Evolutionary conservation across 2,797 vertebrate genomes (phyloP), one percentile per base, ranked within the genome.

Genomic region (Eulemur coronatus): DNA sequence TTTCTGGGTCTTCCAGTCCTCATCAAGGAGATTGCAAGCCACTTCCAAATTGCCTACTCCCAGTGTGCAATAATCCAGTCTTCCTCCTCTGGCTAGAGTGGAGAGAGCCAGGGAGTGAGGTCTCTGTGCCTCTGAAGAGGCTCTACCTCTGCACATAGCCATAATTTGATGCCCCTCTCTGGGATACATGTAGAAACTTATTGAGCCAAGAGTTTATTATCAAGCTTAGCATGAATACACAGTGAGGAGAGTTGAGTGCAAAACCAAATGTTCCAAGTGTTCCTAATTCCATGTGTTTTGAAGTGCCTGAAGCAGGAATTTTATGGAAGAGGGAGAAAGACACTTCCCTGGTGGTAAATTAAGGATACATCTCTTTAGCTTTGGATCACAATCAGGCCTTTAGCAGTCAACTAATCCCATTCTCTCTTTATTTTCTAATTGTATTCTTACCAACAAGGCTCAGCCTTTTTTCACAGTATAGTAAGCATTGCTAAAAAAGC

Each of bases 171-270:
- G 96, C 79, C 81, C 94, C 97, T 97, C 97, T 82, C 95, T 93
- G 97, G 97, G 81, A 97, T 95, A 89, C 73, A 94, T 55, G 90
- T 15, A 97, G 46, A 73, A 95, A 96, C 70, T 97, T 82, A 38
- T 1, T 93, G 95, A 96, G 97, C 97, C 97, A 97, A 97, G 89
- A 97, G 97, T 97, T 98, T 97, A 97, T 98, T 98, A 80, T 94
- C 63, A 65, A 96, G 72, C 80, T 98, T 96, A 76, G 75, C 48
- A n/a, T 95, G 94, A 97, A 93, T 28, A 55, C 70, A 97, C 70
- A 82, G 92, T 59, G 80, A 95, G 48, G 57, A 92, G 93, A 96
- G 50, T 69, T 96, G 93, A 97, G 82, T 73, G 78, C 92, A 96
- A 97, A 91, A 89, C 72, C 87, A 97, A 96, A 95, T 92, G 84